Conservation (phyloP, 2,888 invertebrate genomes). For the Apoda limacodes region DNA sequence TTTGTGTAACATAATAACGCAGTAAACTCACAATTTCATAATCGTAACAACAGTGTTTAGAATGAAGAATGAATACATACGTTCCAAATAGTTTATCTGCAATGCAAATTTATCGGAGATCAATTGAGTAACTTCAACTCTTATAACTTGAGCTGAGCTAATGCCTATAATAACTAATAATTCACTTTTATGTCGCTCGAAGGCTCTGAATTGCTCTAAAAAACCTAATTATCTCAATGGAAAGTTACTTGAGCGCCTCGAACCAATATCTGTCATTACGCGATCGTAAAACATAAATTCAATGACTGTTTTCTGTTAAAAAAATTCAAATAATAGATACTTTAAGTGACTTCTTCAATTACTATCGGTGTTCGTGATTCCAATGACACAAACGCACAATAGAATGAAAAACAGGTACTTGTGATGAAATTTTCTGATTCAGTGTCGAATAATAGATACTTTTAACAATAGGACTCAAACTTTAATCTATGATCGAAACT, state of each 20-base stretch:
- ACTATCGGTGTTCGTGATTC: slow-evolving; percentile 22
- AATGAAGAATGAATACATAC: no score
- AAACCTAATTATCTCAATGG: slow-evolving; percentile 34
- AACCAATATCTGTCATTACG: slow-evolving; percentile 33
- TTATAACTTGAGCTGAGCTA: slow-evolving; percentile 23
- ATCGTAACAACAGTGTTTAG: no score
- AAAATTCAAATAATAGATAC: slow-evolving; percentile 31
- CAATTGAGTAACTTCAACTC: slow-evolving; percentile 23
- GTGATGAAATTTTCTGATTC: no score
- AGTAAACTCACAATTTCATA: slow-evolving; percentile 29
- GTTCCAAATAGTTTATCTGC: slow-evolving; percentile 25
- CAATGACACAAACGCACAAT: slow-evolving; percentile 31
- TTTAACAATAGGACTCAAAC: no score
- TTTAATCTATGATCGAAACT: no score
- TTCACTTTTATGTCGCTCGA: slow-evolving; percentile 15
- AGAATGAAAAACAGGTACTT: slow-evolving; percentile 15
- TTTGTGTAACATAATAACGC: no score
- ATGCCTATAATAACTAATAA: slow-evolving; percentile 38
- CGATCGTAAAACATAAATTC: slow-evolving; percentile 33
- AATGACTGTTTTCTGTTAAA: slow-evolving; percentile 35
- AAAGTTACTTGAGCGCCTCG: slow-evolving; percentile 26
- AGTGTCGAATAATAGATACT: no score
- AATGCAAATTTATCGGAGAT: slow-evolving; percentile 31
- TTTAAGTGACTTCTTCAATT: slow-evolving; percentile 26
- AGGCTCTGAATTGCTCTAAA: slow-evolving; percentile 10